Evolutionary conservation across 2,888 invertebrate species (phyloP).

Genomic region (Sussaba pulchella): DNA sequence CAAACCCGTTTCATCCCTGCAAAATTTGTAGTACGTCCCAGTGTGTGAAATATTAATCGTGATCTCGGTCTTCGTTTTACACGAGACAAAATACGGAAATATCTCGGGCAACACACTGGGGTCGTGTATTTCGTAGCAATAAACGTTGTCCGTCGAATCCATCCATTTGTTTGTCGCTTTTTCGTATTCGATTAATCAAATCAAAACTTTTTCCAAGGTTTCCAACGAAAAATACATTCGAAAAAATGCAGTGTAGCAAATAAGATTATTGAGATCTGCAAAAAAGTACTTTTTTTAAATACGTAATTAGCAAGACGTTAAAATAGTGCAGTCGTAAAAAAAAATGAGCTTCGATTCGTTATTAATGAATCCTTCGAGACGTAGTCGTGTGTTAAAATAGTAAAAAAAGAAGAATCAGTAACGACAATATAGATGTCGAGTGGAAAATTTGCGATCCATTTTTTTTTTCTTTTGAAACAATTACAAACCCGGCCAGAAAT

Average conservation of each 20-base stretch:
- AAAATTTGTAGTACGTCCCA: constrained; percentile 49
- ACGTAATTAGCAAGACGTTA: constrained; percentile 14
- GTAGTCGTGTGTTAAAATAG: constrained; percentile 43
- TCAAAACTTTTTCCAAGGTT: constrained; percentile 8
- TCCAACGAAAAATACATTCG: constrained; percentile 15
- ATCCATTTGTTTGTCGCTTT: neutral
- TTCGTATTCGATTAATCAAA: constrained; percentile 18
- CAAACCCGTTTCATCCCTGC: constrained; percentile 21
- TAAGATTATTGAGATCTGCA: constrained; percentile 14
- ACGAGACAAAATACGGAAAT: neutral
- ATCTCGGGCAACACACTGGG: neutral
- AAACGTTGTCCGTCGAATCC: constrained; percentile 9
- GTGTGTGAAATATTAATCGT: constrained; percentile 36
- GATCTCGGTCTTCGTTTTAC: constrained; percentile 2
- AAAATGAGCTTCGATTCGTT: neutral
- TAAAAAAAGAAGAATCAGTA: constrained; percentile 27
- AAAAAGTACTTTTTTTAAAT: constrained; percentile 15
- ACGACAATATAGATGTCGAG: constrained; percentile 12
- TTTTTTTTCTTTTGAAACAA: constrained; percentile 23
- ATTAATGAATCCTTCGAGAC: constrained; percentile 1
- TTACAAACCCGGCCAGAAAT: constrained; percentile 43
- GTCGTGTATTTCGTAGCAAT: neutral
- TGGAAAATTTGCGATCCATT: constrained; percentile 20
- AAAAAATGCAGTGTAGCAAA: constrained; percentile 9
- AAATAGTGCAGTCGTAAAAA: constrained; percentile 1